phyloP scores from a whole-genome alignment of 2,113 vertebrate genomes.

The Rhipidura dahli region DNA sequence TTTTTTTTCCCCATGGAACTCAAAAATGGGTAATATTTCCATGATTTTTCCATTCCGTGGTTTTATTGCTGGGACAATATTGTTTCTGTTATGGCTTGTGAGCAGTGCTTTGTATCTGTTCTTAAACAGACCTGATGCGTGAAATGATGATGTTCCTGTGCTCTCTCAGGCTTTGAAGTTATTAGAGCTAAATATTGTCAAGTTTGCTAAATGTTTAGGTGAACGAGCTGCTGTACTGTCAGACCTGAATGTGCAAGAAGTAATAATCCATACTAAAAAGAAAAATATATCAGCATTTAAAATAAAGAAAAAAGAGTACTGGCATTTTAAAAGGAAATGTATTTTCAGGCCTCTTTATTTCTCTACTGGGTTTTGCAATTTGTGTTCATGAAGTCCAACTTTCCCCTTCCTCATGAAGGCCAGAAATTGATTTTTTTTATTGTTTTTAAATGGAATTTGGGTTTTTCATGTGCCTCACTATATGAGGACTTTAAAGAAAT shows the following conservation, averaged over 20 bases:
- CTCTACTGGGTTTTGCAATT: background rate
- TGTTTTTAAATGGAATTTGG: background rate
- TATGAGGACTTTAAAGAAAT: background rate
- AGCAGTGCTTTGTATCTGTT: background rate
- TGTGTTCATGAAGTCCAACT: background rate
- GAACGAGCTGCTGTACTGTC: background rate
- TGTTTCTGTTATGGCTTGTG: background rate
- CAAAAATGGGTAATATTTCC: background rate
- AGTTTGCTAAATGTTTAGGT: background rate
- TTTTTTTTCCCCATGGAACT: background rate
- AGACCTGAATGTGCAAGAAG: background rate
- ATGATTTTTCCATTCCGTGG: background rate
- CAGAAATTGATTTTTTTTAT: background rate
- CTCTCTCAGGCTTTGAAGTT: background rate
- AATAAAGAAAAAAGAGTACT: background rate
- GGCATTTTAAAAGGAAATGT: background rate
- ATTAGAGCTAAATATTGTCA: background rate
- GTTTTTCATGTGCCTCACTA: background rate
- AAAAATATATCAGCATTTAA: background rate
- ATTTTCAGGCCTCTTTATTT: background rate
- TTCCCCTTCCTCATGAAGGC: background rate
- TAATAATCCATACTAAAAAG: background rate
- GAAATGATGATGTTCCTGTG: constrained; percentile 15
- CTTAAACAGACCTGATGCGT: background rate
- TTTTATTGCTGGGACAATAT: constrained; percentile 26